Conservation (phyloP, 92 coral and sea anemone genomes). For the Siderastrea radians region DNA sequence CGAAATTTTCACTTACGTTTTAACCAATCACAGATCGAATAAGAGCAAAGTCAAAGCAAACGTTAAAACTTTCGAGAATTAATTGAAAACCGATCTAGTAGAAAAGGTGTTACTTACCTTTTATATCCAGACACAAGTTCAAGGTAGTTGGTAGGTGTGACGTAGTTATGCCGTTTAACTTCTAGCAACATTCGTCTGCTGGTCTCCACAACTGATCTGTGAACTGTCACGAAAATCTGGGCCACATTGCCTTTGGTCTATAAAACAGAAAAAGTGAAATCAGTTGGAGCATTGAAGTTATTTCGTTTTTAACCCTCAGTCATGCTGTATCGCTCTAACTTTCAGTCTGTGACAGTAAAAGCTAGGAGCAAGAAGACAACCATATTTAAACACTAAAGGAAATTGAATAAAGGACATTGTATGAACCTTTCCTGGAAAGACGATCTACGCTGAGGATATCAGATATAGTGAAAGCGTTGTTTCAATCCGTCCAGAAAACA, state of each 20-base stretch:
- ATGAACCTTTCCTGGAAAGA: no score
- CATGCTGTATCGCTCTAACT: no score
- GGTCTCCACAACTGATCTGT: constrained; percentile 95
- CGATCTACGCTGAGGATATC: no score
- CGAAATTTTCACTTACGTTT: no score
- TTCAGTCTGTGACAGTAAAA: no score
- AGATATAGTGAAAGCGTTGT: no score
- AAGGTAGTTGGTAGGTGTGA: constrained; percentile 98
- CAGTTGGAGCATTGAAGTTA: neutral
- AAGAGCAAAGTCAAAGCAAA: no score
- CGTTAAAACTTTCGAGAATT: no score
- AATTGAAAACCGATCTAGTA: neutral
- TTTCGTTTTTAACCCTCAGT: no score
- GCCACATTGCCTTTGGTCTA: constrained; percentile 87
- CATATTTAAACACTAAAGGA: neutral
- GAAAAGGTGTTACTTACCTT: constrained; percentile 45
- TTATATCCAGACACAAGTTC: constrained; percentile 98
- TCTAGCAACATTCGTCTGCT: constrained; percentile 90
- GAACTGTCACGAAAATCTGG: constrained; percentile 91
- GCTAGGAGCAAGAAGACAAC: neutral
- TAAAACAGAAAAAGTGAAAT: neutral
- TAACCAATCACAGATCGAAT: no score
- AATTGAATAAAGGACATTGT: neutral
- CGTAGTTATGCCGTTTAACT: constrained; percentile 96
- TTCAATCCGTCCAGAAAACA: no score